Conservation (phyloP, 2,797 vertebrate genomes). For the Jordanella pulchra region DNA sequence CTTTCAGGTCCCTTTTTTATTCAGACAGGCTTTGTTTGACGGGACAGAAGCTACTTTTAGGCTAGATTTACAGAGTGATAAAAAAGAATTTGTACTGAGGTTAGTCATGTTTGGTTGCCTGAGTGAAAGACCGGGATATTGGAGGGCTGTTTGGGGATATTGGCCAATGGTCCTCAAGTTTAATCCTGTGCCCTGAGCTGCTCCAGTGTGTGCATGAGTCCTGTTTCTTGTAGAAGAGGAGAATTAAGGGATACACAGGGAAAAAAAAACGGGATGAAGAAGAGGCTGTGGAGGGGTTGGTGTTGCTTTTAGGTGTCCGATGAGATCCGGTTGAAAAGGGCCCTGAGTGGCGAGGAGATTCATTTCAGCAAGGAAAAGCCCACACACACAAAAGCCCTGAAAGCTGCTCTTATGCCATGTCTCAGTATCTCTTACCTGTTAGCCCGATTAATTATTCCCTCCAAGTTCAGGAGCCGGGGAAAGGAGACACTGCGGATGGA, state of each 20-base stretch:
- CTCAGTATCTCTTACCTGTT: conserved; percentile 80
- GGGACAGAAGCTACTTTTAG: conserved; percentile 39
- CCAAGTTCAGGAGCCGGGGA: conserved; percentile 74
- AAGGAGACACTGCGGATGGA: conserved; percentile 82
- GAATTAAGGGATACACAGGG: neutral
- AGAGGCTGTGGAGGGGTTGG: conserved; percentile 4
- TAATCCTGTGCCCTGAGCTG: conserved; percentile 33
- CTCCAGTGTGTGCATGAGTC: conserved; percentile 44
- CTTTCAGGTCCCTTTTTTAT: conserved; percentile 53
- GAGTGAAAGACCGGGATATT: conserved; percentile 35
- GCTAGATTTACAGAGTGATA: conserved; percentile 5
- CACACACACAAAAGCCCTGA: conserved; percentile 77
- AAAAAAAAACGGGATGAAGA: conserved; percentile 21
- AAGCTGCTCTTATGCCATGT: conserved; percentile 79
- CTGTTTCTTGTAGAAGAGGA: conserved; percentile 35
- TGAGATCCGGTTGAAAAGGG: conserved; percentile 67
- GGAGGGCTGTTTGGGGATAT: conserved; percentile 44
- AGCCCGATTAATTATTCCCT: conserved; percentile 79
- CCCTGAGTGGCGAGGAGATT: conserved; percentile 75
- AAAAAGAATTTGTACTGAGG: conserved; percentile 8
- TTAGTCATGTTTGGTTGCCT: conserved; percentile 29
- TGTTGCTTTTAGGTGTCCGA: conserved; percentile 50
- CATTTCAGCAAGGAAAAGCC: conserved; percentile 78
- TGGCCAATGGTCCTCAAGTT: conserved; percentile 56
- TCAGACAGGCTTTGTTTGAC: conserved; percentile 48